phyloP scores from a whole-genome alignment of 2,797 vertebrate species.

The Gymnocypris eckloni region DNA sequence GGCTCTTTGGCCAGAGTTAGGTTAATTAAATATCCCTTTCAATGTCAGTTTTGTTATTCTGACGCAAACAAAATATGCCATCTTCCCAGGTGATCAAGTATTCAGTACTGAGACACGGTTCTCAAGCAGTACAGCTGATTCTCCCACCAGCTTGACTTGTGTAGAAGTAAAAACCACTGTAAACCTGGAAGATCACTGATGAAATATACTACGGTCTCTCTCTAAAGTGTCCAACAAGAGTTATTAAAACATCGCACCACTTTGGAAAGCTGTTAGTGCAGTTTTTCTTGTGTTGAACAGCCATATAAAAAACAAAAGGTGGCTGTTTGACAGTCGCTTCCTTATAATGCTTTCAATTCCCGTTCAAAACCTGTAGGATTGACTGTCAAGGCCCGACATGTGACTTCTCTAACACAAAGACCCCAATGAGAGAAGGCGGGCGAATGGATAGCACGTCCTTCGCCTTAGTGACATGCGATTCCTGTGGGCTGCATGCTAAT shows the following conservation, averaged over 20 bases:
- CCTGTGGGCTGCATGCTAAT: neutral
- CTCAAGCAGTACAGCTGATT: conserved; percentile 11
- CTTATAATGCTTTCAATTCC: conserved; percentile 56
- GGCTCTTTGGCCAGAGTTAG: conserved; percentile 27
- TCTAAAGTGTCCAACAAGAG: conserved; percentile 23
- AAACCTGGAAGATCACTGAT: conserved; percentile 23
- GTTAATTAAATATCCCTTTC: conserved; percentile 62
- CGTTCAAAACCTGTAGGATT: conserved; percentile 51
- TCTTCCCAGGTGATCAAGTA: conserved; percentile 35
- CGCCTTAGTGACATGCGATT: neutral
- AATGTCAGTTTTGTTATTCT: conserved; percentile 47
- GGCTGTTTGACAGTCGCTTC: conserved; percentile 40
- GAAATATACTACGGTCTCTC: conserved; percentile 5
- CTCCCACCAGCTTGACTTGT: conserved; percentile 8
- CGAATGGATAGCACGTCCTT: neutral
- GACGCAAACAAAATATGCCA: conserved; percentile 14
- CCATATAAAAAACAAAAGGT: conserved; percentile 32
- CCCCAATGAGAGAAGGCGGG: neutral
- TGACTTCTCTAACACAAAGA: conserved; percentile 37
- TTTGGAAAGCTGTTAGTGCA: conserved; percentile 59
- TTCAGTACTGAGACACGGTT: conserved; percentile 32
- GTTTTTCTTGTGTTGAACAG: conserved; percentile 53
- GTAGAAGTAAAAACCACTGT: conserved; percentile 5
- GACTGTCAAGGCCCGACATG: conserved; percentile 7
- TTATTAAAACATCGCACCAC: conserved; percentile 27